Evolutionary conservation across 2,797 vertebrate species (phyloP).

Genomic region (Holocentrus rufus): DNA sequence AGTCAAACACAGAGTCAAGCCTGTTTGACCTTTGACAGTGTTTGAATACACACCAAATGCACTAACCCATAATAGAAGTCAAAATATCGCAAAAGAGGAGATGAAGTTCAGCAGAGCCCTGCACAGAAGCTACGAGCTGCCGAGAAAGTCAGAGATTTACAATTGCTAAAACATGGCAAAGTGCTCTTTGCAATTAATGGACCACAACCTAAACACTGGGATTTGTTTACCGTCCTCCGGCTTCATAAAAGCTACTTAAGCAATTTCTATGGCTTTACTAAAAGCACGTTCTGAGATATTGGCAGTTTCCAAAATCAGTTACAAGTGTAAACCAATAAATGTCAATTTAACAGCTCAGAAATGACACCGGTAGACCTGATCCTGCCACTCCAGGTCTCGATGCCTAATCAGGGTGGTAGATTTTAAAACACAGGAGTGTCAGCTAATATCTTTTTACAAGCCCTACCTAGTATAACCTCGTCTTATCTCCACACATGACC

Average conservation of each 20-base stretch:
- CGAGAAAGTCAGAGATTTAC: slow-evolving; percentile 41
- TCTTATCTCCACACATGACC: slow-evolving; percentile 68
- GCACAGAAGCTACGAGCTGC: slow-evolving; percentile 51
- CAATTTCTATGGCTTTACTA: slow-evolving; percentile 45
- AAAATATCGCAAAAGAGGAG: slow-evolving; percentile 19
- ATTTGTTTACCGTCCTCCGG: slow-evolving; percentile 50
- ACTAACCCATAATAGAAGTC: slow-evolving; percentile 20
- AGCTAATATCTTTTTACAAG: slow-evolving; percentile 26
- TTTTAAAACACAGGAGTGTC: slow-evolving; percentile 25
- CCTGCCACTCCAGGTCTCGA: slow-evolving; percentile 14
- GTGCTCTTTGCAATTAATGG: slow-evolving; percentile 55
- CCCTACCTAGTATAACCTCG: slow-evolving; percentile 39
- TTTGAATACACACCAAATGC: slow-evolving; percentile 13
- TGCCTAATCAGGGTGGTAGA: slow-evolving; percentile 37
- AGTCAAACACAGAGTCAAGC: not conserved
- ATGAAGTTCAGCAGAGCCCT: slow-evolving; percentile 26
- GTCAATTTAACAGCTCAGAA: slow-evolving; percentile 3
- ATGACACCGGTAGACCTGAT: not conserved
- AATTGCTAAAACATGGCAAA: slow-evolving; percentile 34
- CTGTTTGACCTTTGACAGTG: slow-evolving; percentile 17
- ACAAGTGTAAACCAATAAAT: slow-evolving; percentile 32
- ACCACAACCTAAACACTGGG: slow-evolving; percentile 57
- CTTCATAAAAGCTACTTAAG: slow-evolving; percentile 57
- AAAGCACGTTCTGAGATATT: slow-evolving; percentile 47
- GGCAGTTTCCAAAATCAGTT: slow-evolving; percentile 35